Evolutionary conservation across 2,113 vertebrate genomes (phyloP), one percentile per base, ranked within the genome.

Genomic region (Sapayoa aenigma): DNA sequence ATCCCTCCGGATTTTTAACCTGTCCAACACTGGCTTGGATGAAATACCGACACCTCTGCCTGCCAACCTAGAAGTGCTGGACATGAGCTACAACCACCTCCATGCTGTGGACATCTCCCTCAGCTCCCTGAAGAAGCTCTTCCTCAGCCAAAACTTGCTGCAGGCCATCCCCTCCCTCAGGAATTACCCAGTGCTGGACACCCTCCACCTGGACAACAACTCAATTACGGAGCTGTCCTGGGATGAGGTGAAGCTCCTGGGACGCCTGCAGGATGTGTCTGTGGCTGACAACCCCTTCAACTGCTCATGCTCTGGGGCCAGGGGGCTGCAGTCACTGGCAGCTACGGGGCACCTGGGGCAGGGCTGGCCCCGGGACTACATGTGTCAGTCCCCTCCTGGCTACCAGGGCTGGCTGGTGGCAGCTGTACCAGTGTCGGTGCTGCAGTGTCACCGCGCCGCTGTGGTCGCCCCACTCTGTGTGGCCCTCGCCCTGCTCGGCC

Each of bases 11-110:
- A 72, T 81, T 15, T 93, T 98, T 7, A 98, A 96, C 81, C 81
- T 98, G 79, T 98, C 98, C 1, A 19, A 7, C 39, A 44, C 97
- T 1, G 97, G 94, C 37, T 58, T 98, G 86, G 52, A 94, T 37
- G 52, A 92, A 8, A 76, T 98, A 46, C 93, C 94, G 2, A 24
- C 24, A 1, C 95, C 94, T 30, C 96, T 98, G 66, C 98, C 98
- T 4, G 50, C 74, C 49, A 30, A 15, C 5, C 95, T 98, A 12
- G 79, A 90, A 17, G 81, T 96, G 71, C 11, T 98, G 55, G 98
- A 98, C 89, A 22, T 98, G 93, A 98, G 98, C 68, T 87, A 62
- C 89, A 98, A 98, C 87, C 90, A 35, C 17, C 96, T 98, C 65
- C 72, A 1, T 2, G 18, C 84, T 2, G 42, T 94, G 2, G 96